These are phyloP conservation scores for Arvicanthis niloticus DNA, from an alignment of 2,113 vertebrate genomes.

Conservation along the genomic window DNA sequence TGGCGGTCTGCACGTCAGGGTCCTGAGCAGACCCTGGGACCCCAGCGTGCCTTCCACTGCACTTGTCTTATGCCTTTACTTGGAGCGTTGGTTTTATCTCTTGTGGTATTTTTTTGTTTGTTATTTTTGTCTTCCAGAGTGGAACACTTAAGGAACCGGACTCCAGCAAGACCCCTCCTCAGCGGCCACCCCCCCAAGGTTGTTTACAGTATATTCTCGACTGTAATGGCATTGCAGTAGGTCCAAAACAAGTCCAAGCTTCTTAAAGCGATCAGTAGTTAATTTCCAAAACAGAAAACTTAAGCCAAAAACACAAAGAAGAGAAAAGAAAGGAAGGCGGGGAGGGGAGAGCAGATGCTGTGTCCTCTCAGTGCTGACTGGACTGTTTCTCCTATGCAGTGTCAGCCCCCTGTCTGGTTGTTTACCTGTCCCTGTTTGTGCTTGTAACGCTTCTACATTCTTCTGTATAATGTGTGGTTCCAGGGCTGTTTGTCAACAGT, in stretches of 20 bases:
- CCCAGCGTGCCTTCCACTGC: neutral
- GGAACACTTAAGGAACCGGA: constrained; percentile 94
- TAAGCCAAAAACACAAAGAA: constrained; percentile 86
- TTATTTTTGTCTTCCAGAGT: constrained; percentile 91
- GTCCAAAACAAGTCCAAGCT: constrained; percentile 94
- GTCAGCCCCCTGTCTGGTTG: constrained; percentile 90
- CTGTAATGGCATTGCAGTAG: constrained; percentile 94
- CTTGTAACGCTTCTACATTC: constrained; percentile 93
- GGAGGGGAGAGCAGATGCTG: constrained; percentile 76
- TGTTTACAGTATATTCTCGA: constrained; percentile 96
- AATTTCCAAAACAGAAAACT: constrained; percentile 84
- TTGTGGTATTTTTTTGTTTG: constrained; percentile 53
- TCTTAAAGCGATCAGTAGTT: constrained; percentile 89
- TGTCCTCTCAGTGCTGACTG: constrained; percentile 90
- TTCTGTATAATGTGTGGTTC: constrained; percentile 92
- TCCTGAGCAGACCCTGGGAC: neutral
- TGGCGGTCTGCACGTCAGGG: neutral
- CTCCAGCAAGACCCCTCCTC: constrained; percentile 92
- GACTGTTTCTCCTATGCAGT: constrained; percentile 96
- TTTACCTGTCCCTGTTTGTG: constrained; percentile 92
- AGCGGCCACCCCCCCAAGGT: constrained; percentile 98
- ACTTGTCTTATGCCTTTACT: constrained; percentile 40
- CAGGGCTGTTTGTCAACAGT: constrained; percentile 91
- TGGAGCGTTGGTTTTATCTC: constrained; percentile 77
- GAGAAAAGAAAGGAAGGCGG: constrained; percentile 63